Conservation (phyloP, 2,113 vertebrate genomes). For the Eretmochelys imbricata region DNA sequence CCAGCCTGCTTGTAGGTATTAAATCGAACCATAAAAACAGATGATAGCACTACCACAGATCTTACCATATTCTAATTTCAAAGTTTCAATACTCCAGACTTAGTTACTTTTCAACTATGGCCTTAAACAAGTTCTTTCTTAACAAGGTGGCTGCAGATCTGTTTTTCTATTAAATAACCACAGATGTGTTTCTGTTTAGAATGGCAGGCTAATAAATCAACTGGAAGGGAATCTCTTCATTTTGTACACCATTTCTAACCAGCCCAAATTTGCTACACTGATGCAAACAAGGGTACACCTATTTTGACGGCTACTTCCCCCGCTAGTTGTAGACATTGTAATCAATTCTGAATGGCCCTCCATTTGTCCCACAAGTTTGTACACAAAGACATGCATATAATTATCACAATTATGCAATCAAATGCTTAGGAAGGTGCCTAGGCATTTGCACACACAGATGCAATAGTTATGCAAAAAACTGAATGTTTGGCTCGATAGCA, state of each 20-base stretch:
- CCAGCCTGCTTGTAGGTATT: neutral
- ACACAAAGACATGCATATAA: neutral
- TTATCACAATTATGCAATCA: neutral
- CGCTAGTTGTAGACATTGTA: neutral
- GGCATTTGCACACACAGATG: neutral
- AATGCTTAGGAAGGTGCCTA: neutral
- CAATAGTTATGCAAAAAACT: neutral
- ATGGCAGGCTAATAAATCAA: neutral
- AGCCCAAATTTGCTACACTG: neutral
- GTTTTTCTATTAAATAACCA: neutral
- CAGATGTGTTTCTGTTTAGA: accelerated
- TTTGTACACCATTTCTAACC: neutral
- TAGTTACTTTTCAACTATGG: neutral
- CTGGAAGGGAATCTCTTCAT: accelerated
- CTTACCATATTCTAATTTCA: neutral
- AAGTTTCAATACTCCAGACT: neutral
- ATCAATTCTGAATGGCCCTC: neutral
- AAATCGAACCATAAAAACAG: constrained; percentile 13
- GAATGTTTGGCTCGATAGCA: neutral
- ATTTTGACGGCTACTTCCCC: neutral
- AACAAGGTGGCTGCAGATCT: neutral
- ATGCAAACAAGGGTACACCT: neutral
- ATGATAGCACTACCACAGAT: neutral
- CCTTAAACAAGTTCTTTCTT: neutral
- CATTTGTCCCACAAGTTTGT: neutral